Conservation (phyloP, 2,797 vertebrate species). For the Acridotheres tristis region DNA sequence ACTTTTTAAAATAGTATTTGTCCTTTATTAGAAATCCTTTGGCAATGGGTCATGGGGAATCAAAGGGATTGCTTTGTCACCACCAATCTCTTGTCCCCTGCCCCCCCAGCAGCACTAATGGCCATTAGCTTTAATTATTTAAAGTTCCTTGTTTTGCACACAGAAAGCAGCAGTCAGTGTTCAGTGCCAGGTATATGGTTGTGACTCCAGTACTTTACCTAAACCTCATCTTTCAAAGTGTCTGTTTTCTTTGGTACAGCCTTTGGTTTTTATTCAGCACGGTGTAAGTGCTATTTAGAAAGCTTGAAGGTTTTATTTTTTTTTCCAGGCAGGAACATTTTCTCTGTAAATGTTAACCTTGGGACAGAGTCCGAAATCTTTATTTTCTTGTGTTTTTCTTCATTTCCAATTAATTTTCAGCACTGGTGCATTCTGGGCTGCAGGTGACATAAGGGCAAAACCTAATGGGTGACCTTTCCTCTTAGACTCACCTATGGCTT, state of each 20-base stretch:
- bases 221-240: neutral
- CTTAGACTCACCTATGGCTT: neutral
- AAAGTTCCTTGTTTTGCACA: slow-evolving; percentile 26
- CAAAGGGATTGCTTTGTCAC: neutral
- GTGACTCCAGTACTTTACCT: neutral
- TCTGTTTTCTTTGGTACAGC: neutral
- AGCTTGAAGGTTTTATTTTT: neutral
- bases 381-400: slow-evolving; percentile 17
- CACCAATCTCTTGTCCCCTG: neutral
- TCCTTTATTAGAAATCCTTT: slow-evolving; percentile 9
- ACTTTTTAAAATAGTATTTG: neutral
- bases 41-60: neutral
- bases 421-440: neutral
- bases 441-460: neutral
- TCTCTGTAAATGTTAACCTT: slow-evolving; percentile 25
- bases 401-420: neutral
- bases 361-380: neutral
- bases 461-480: neutral
- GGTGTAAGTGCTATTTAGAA: neutral
- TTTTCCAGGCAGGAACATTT: neutral
- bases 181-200: neutral
- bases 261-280: neutral
- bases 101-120: neutral
- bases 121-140: slow-evolving; percentile 55
- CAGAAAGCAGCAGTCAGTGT: neutral